Base-by-base conservation (phyloP, 2,888 invertebrate species). In the Marronus borbonicus region DNA sequence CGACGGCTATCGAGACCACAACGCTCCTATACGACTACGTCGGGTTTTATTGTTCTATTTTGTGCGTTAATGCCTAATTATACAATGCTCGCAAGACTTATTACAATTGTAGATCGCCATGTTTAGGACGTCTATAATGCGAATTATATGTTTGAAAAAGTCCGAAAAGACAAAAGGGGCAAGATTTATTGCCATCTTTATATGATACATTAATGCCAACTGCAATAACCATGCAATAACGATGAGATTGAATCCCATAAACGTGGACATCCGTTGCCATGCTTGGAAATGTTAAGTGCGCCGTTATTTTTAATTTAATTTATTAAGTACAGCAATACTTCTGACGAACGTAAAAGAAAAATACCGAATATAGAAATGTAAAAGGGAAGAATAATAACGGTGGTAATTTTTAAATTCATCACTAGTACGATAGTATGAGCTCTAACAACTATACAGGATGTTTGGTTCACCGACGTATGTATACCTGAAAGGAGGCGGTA, bases 61-160 rank as follows among this genome's bases (percentile, higher is more conserved):
- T 60, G 66, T 58, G 28, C 52, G 72, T 69, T 62, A 68, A 62
- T 62, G 76, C 68, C 75, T 76, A 78, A 76, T 76, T 69, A 78
- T 60, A 68, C 76, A 68, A 74, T 65, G 44, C 55, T 39, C 17
- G 20, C 55, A 76, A 66, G 76, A 66, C 36, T 66, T 52, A 69
- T 58, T 77, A 50, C 62, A 77, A 72, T 78, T 78, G 77, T 39
- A 52, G 64, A 72, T 72, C 31, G n/a, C 60, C 36, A 49, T 65
- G 66, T 55, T 28, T n/a, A 17, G 31, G n/a, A 62, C 20, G 55
- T 70, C 58, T 70, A 70, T 70, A 70, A 70, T 70, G 70, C 70
- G 52, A 70, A 70, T 70, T 70, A 70, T 70, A 74, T 62, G 72
- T 62, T 20, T 20, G 60, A 74, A 74, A 74, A 24, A 14, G 17